Evolutionary conservation across 2,888 invertebrate species (phyloP).

Genomic region (Timandra comae): DNA sequence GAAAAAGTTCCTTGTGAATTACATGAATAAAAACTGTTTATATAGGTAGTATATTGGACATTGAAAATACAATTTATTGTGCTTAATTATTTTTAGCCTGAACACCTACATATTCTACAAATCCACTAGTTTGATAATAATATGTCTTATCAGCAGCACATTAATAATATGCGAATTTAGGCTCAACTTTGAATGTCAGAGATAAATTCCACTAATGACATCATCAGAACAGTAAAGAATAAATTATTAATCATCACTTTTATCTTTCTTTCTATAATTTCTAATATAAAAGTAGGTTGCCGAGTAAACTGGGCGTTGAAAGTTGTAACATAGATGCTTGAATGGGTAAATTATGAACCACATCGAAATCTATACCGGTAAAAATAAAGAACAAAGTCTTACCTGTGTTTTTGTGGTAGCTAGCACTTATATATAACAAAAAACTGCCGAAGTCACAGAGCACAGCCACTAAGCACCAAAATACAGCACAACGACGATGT

Average conservation of each 20-base stretch:
- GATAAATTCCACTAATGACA: slow-evolving; percentile 39
- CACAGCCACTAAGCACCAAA: slow-evolving; percentile 68
- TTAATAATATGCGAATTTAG: background rate
- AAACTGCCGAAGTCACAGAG: slow-evolving; percentile 51
- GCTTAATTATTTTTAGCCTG: too few species aligned
- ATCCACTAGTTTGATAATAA: too few species aligned
- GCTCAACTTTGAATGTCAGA: slow-evolving; percentile 19
- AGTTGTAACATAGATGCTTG: slow-evolving; percentile 4
- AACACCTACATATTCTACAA: too few species aligned
- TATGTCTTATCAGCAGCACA: background rate
- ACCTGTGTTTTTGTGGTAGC: slow-evolving; percentile 52
- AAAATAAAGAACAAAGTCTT: slow-evolving; percentile 29
- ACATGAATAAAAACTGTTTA: too few species aligned
- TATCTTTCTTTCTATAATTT: too few species aligned
- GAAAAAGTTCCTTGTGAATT: too few species aligned
- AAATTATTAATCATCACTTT: too few species aligned
- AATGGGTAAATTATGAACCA: slow-evolving; percentile 1
- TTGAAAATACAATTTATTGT: too few species aligned
- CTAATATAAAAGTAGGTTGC: too few species aligned
- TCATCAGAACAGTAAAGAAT: too few species aligned
- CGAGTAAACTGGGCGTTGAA: background rate
- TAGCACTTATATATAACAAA: slow-evolving; percentile 50
- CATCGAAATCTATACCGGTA: slow-evolving; percentile 4
- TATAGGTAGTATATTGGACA: too few species aligned
- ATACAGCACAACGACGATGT: slow-evolving; percentile 55